Conservation (phyloP, 1,140 invertebrate genomes). For the Paralvinella palmiformis region DNA sequence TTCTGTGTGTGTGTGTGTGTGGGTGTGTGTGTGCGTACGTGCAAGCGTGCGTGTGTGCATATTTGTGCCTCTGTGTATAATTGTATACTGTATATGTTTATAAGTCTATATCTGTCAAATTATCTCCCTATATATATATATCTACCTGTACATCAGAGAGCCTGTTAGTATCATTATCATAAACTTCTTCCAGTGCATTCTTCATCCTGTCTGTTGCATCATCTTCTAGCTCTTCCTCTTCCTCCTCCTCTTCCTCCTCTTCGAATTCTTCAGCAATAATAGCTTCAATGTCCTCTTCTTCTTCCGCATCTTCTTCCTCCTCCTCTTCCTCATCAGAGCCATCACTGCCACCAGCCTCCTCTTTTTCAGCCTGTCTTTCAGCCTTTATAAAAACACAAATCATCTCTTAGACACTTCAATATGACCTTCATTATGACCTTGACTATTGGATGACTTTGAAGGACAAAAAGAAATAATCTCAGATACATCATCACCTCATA, state of each 20-base stretch:
- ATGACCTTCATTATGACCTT: too few relatives aligned
- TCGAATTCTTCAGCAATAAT: constrained; percentile 48
- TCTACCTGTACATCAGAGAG: constrained; percentile 37
- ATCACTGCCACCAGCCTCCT: constrained; percentile 25
- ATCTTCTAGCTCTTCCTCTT: constrained; percentile 49
- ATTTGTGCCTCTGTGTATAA: too few relatives aligned
- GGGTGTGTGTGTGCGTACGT: too few relatives aligned
- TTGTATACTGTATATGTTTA: too few relatives aligned
- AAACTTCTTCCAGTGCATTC: constrained; percentile 47
- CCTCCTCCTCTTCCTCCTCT: constrained; percentile 50
- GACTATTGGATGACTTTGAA: too few relatives aligned
- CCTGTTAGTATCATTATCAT: constrained; percentile 44
- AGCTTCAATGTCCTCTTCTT: constrained; percentile 46
- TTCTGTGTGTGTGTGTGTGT: too few relatives aligned
- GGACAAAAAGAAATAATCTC: too few relatives aligned
- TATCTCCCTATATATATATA: too few relatives aligned
- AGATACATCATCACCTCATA: too few relatives aligned
- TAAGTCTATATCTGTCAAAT: too few relatives aligned
- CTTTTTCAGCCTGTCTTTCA: constrained; percentile 26
- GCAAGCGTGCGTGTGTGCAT: too few relatives aligned
- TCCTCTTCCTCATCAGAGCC: constrained; percentile 33
- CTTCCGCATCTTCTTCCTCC: constrained; percentile 31
- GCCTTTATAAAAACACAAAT: constrained; percentile 7
- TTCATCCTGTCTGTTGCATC: constrained; percentile 48
- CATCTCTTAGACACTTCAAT: too few relatives aligned